Percentiles rank a stretch among this genome's conserved stretches.
These are phyloP conservation scores for Pissodes strobi DNA, from an alignment of 1,140 invertebrate species.

Conservation along the genomic window DNA sequence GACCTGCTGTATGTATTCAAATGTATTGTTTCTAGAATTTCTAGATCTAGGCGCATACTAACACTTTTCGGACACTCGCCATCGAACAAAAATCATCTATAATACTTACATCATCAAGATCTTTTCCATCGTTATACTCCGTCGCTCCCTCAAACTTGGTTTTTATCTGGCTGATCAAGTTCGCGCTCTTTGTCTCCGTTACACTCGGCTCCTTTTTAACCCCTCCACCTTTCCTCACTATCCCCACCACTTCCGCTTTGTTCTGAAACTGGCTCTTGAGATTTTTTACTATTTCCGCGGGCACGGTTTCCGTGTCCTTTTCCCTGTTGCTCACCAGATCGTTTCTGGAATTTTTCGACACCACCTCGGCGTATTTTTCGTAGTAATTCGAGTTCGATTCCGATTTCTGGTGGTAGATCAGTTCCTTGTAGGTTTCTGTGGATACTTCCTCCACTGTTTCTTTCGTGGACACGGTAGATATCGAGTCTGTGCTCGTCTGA, in stretches of 20 bases:
- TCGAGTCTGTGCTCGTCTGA: not conserved
- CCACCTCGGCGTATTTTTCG: constrained; percentile 38
- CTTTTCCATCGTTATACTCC: constrained; percentile 25
- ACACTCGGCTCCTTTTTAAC: constrained; percentile 30
- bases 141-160: constrained; percentile 46
- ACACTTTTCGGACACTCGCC: too few relatives aligned
- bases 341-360: constrained; percentile 32
- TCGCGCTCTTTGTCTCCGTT: constrained; percentile 39
- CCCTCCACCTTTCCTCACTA: constrained; percentile 28
- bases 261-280: constrained; percentile 47
- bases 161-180: constrained; percentile 51
- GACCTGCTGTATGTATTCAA: too few relatives aligned
- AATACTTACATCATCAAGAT: constrained; percentile 40
- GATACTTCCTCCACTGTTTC: constrained; percentile 17
- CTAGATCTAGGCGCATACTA: too few relatives aligned
- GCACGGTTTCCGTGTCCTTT: constrained; percentile 43
- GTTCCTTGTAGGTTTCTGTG: constrained; percentile 36
- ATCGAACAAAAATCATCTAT: constrained; percentile 5
- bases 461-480: not conserved
- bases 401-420: constrained; percentile 31
- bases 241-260: constrained; percentile 18
- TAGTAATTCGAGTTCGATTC: constrained; percentile 36
- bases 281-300: constrained; percentile 45
- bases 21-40: too few relatives aligned
- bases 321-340: constrained; percentile 31